These are phyloP conservation scores for Microcebus murinus DNA, from an alignment of 2,113 vertebrate genomes.

Conservation along the genomic window DNA sequence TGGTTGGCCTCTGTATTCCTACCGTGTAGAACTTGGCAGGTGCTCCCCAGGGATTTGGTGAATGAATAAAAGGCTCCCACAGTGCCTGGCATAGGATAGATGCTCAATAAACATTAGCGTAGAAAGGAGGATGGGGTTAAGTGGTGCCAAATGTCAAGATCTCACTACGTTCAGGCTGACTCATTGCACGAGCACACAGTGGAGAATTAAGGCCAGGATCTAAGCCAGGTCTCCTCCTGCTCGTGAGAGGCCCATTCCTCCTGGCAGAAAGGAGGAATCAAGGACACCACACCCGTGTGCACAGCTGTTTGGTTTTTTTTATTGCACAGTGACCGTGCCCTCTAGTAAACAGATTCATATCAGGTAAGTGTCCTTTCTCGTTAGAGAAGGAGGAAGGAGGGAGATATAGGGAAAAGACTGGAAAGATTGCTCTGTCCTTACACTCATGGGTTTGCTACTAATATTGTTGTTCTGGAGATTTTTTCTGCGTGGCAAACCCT, in stretches of 20 bases:
- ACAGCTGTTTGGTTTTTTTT: background rate
- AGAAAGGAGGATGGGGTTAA: background rate
- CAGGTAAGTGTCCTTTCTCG: background rate
- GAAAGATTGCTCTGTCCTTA: background rate
- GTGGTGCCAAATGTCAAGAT: no score
- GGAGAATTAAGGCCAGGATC: background rate
- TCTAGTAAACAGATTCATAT: background rate
- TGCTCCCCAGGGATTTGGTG: background rate
- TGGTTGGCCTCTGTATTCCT: background rate
- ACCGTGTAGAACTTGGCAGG: accelerated
- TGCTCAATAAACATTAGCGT: background rate
- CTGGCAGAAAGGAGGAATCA: background rate
- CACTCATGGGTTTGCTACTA: background rate
- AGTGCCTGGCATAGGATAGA: no score
- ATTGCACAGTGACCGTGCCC: background rate
- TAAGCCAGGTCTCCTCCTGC: accelerated
- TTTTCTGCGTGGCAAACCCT: background rate
- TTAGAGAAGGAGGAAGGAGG: background rate
- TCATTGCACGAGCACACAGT: no score
- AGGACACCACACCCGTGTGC: background rate
- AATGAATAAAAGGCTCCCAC: background rate
- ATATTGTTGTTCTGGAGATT: background rate
- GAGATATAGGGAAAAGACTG: background rate
- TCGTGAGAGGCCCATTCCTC: background rate
- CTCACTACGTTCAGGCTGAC: background rate